Evolutionary conservation across 2,797 vertebrate genomes (phyloP).

Genomic region (Tarsius wallacei): DNA sequence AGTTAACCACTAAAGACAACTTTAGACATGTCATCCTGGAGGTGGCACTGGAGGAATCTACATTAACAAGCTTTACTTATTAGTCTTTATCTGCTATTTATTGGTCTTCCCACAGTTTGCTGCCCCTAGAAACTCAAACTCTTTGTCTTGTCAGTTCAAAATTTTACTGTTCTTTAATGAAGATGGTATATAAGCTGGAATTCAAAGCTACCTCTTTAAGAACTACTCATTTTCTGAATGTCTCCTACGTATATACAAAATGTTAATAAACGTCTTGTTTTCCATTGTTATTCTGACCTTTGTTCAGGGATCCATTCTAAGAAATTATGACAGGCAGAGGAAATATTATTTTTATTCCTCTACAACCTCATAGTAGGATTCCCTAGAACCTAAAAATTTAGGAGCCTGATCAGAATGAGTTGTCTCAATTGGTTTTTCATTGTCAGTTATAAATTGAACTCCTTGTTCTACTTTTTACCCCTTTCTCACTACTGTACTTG

Average conservation of each 20-base stretch:
- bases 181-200: neutral
- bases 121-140: neutral
- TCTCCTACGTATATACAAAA: neutral
- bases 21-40: neutral
- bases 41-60: neutral
- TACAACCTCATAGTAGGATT: neutral
- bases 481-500: no score
- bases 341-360: neutral
- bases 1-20: neutral
- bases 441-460: no score
- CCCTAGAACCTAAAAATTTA: slow-evolving; percentile 2
- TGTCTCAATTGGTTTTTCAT: no score
- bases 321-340: neutral
- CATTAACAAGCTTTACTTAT: neutral
- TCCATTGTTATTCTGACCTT: neutral
- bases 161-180: neutral
- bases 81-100: neutral
- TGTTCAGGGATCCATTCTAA: neutral
- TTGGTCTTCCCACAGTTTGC: neutral
- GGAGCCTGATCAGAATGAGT: no score
- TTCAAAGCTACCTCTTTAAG: neutral
- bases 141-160: neutral
- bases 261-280: neutral
- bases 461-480: no score
- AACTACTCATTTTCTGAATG: neutral